These are phyloP conservation scores for Phataginus tetradactyla DNA, from an alignment of 2,797 vertebrate genomes.

Conservation along the genomic window DNA sequence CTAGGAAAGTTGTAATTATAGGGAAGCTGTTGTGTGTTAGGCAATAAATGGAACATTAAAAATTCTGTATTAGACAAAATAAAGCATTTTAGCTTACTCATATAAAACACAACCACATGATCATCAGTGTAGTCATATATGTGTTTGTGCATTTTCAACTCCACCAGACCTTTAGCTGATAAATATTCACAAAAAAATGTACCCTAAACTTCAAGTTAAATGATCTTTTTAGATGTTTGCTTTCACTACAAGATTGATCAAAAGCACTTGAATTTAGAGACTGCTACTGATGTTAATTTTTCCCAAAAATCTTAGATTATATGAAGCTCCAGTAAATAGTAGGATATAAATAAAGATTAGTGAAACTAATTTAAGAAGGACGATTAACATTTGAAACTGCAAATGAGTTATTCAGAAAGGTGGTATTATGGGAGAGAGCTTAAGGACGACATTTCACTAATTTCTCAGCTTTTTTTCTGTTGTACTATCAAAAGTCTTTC, in stretches of 20 bases:
- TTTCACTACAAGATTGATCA: neutral
- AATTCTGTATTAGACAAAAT: neutral
- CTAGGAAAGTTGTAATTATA: neutral
- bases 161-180: neutral
- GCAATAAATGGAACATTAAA: neutral
- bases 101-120: neutral
- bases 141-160: neutral
- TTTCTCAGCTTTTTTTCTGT: neutral
- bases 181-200: neutral
- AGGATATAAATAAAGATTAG: neutral
- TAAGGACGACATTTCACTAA: neutral
- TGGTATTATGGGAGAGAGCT: neutral
- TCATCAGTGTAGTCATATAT: neutral
- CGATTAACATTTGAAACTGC: neutral
- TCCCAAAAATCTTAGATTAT: neutral
- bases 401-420: neutral
- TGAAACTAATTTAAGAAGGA: neutral
- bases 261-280: neutral
- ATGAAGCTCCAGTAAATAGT: neutral
- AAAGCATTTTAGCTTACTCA: neutral
- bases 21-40: neutral
- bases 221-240: neutral
- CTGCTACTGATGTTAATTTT: neutral
- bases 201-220: neutral
- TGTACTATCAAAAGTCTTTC: neutral